Percentiles rank a stretch among this genome's conserved stretches.
Evolutionary conservation across 2,113 vertebrate species (phyloP).

Genomic region (Phaetusa simplex): DNA sequence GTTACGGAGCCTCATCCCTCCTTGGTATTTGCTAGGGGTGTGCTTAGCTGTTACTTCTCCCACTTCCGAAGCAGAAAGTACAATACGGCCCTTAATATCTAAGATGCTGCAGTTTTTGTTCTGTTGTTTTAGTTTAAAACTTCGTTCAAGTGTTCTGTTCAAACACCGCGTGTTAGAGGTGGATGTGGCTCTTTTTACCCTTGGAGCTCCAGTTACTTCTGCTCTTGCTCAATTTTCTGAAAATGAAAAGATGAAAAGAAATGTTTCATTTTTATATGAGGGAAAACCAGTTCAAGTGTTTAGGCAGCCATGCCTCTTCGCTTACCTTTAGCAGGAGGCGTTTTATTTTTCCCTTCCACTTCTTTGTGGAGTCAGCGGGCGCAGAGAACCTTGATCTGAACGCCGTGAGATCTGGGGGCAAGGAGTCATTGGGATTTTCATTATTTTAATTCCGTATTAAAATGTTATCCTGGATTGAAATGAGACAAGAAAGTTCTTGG

Average conservation of each 20-base stretch:
- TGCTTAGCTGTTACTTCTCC: background rate
- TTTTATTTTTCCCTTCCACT: slow-evolving; percentile 24
- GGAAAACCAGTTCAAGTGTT: background rate
- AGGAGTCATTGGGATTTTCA: background rate
- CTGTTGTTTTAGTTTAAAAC: background rate
- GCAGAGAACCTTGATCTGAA: background rate
- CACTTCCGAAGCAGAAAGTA: background rate
- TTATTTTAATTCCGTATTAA: background rate
- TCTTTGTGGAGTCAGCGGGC: background rate
- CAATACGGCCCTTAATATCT: background rate
- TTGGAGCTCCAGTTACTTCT: background rate
- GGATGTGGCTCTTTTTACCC: background rate
- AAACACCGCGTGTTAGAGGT: background rate
- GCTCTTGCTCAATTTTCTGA: background rate
- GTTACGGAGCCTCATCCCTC: background rate
- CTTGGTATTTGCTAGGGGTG: background rate
- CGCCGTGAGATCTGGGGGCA: background rate
- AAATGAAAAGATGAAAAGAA: slow-evolving; percentile 8
- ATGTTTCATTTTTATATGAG: background rate
- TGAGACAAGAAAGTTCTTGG: background rate
- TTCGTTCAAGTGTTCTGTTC: background rate
- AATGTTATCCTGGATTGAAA: background rate
- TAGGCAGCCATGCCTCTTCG: background rate
- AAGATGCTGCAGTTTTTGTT: background rate
- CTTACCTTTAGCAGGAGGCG: background rate